A percentile compares a stretch with the other conserved stretches of the same genome.
Conservation (phyloP, 2,888 invertebrate species). For the Agrochola circellaris region DNA sequence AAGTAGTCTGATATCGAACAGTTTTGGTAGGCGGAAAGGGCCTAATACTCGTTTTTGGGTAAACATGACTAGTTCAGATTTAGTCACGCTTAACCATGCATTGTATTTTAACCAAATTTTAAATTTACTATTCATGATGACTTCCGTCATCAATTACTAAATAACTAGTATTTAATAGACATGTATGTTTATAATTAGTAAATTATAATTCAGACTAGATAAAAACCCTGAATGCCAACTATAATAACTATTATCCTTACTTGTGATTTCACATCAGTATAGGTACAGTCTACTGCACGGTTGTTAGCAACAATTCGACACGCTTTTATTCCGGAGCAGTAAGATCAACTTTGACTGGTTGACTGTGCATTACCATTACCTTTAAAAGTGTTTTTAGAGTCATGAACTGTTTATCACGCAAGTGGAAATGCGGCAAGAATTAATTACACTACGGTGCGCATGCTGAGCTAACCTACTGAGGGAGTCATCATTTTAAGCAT, state of each 20-base stretch:
- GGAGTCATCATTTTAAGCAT: background rate
- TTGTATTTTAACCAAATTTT: background rate
- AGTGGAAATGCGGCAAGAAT: background rate
- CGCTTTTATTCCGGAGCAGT: slow-evolving; percentile 2
- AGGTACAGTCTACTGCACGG: background rate
- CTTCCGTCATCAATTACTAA: slow-evolving; percentile 10
- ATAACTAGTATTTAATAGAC: slow-evolving; percentile 20
- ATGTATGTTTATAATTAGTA: slow-evolving; percentile 19
- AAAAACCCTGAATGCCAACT: slow-evolving; percentile 9
- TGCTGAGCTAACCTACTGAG: background rate
- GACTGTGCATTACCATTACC: background rate
- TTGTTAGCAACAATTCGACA: background rate
- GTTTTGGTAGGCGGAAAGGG: background rate
- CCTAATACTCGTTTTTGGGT: too few species aligned
- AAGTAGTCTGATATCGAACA: background rate
- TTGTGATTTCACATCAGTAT: slow-evolving; percentile 8
- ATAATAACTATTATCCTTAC: background rate
- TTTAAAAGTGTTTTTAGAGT: slow-evolving; percentile 1
- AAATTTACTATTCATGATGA: slow-evolving; percentile 5
- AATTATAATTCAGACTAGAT: slow-evolving; percentile 11
- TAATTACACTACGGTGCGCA: background rate
- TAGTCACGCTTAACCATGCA: slow-evolving; percentile 3
- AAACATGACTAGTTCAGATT: too few species aligned
- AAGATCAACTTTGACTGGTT: background rate
- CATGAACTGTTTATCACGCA: background rate